A percentile compares a stretch with the other conserved stretches of the same genome.
Evolutionary conservation across 2,113 vertebrate genomes (phyloP).

Genomic region (Leptosomus discolor): DNA sequence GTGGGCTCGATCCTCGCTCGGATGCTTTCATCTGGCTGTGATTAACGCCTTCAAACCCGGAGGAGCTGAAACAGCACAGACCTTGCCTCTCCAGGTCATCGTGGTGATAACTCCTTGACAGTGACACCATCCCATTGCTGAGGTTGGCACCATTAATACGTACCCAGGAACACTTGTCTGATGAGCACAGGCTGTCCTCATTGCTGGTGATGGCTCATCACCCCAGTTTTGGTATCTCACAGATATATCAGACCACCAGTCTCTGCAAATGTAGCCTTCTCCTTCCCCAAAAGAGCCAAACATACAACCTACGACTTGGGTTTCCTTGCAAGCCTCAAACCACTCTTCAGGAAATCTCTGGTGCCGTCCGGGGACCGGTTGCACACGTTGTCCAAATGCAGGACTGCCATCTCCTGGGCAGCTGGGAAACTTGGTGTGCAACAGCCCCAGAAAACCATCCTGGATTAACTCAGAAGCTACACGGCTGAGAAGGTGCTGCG

Average conservation of each 20-base stretch:
- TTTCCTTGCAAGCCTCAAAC: background rate
- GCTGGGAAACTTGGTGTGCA: background rate
- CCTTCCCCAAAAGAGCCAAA: background rate
- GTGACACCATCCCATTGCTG: background rate
- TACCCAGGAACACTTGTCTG: background rate
- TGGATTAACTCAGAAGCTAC: background rate
- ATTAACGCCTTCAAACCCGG: background rate
- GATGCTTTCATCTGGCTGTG: background rate
- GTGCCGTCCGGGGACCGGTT: fast-evolving
- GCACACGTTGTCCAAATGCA: background rate
- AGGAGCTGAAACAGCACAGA: background rate
- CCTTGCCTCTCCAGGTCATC: background rate
- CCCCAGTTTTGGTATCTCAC: background rate
- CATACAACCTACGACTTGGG: fast-evolving
- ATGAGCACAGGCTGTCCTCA: background rate
- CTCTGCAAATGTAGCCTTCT: background rate
- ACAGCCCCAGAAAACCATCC: background rate
- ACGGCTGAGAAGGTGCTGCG: fast-evolving
- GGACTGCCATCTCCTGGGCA: slow-evolving; percentile 36
- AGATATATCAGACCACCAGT: background rate
- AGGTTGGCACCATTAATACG: fast-evolving
- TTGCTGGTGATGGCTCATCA: background rate
- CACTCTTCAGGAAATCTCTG: background rate
- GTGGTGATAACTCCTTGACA: background rate
- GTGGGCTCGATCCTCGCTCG: background rate